Base-by-base conservation (phyloP, 2,888 invertebrate genomes). In the Cosmorhoe ocellata region DNA sequence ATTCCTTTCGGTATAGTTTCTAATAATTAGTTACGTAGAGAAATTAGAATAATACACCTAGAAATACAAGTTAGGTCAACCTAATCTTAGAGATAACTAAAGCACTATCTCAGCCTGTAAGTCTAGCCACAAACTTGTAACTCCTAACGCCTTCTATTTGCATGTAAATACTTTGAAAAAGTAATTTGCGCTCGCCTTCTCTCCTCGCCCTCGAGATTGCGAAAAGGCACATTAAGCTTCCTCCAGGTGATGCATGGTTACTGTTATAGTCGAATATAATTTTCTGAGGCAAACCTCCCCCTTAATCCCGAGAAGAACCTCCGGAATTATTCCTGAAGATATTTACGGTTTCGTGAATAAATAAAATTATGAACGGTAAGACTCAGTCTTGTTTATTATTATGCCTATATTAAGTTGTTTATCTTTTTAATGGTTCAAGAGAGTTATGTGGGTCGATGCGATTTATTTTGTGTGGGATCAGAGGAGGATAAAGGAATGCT, bases 161-260 rank as follows among this genome's bases (percentile, higher is more conserved):
- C 88, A 88, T 89, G 88, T 89, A 88, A 90, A 90, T 90, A 90
- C 89, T 87, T 88, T 84, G 89, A 87, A 88, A 90, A 90, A 90
- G 89, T 90, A 90, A 90, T 90, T 88, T 86, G 79, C 82, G 81
- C 84, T 68, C 75, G 69, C 77, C 80, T 74, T 79, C 84, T 76
- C 79, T 76, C 80, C 71, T 83, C 84, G 81, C 87, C 87, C 85
- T 84, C 84, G 87, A 90, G 90, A 90, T 90, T 90, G 89, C 88
- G 85, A 87, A 81, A 84, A 86, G 80, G 81, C 82, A 80, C 89
- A 87, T 90, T 90, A 89, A 87, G 81, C 84, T 81, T 82, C 84
- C 80, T 78, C 81, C 90, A 89, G 90, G 90, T 90, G 90, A 90
- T 90, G 84, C 90, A 90, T 88, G 90, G 84, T 89, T 84, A 90